These are phyloP conservation scores for Trogon surrucura DNA, from an alignment of 2,113 vertebrate species.

Conservation along the genomic window DNA sequence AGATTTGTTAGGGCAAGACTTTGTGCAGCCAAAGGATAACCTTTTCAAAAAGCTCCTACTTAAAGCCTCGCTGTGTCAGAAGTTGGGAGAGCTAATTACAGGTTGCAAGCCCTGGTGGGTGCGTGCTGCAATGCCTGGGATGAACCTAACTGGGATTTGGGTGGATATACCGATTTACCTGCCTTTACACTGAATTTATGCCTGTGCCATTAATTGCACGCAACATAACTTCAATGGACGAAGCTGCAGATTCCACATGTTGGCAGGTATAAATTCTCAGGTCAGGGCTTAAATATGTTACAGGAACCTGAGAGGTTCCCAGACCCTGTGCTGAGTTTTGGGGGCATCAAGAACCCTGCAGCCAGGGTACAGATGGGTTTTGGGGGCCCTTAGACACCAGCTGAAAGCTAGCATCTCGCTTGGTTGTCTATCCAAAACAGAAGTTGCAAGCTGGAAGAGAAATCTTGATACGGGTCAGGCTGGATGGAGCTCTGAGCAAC, in stretches of 20 bases:
- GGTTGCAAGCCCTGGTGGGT: neutral
- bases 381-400: no score
- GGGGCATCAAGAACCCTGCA: neutral
- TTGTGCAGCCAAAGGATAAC: neutral
- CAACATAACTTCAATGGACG: neutral
- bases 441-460: neutral
- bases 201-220: neutral
- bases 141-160: neutral
- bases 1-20: neutral
- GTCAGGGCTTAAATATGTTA: neutral
- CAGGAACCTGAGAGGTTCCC: neutral
- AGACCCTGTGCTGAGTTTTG: neutral
- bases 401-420: neutral
- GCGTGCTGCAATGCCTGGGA: neutral
- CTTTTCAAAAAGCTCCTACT: neutral
- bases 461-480: neutral
- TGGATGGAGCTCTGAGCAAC: no score
- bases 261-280: neutral
- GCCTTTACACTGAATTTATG: neutral
- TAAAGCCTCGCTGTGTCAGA: neutral
- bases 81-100: neutral
- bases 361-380: neutral
- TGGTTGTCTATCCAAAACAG: accelerated
- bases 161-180: neutral
- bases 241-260: neutral